Evolutionary conservation across 1,140 invertebrate species (phyloP).

Genomic region (Musca vetustissima): DNA sequence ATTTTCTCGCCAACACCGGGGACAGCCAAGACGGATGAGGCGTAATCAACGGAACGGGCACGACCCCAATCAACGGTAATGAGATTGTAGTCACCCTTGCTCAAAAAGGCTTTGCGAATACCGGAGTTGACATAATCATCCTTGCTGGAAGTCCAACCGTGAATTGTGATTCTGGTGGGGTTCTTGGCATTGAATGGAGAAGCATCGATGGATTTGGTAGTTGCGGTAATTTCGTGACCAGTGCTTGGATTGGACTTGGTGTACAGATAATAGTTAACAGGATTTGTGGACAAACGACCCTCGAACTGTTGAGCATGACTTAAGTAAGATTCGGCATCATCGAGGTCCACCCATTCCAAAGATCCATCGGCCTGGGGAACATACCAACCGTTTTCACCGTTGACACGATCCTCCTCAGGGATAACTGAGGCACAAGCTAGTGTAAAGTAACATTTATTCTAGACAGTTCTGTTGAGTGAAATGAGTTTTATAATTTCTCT

Average conservation of each 20-base stretch:
- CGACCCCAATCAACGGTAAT: conserved; percentile 60
- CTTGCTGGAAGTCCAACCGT: conserved; percentile 33
- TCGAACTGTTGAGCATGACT: background rate
- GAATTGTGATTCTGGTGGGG: conserved; percentile 36
- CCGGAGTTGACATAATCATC: conserved; percentile 24
- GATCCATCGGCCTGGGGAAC: conserved; percentile 31
- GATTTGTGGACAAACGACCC: background rate
- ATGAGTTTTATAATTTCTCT: background rate
- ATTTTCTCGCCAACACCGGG: conserved; percentile 56
- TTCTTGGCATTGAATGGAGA: conserved; percentile 35
- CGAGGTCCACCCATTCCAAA: conserved; percentile 28
- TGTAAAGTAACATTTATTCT: background rate
- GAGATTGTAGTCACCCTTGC: conserved; percentile 57
- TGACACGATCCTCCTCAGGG: conserved; percentile 2
- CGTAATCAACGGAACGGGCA: conserved; percentile 49
- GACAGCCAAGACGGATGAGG: conserved; percentile 53
- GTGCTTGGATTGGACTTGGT: conserved; percentile 31
- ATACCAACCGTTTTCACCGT: conserved; percentile 38
- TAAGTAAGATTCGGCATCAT: conserved; percentile 24
- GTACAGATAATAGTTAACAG: conserved; percentile 34
- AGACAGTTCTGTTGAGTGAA: background rate
- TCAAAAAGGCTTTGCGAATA: conserved; percentile 52
- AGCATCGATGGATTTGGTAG: conserved; percentile 10
- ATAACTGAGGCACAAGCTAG: background rate
- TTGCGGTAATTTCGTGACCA: conserved; percentile 13